Percentiles rank a stretch among this genome's conserved stretches.
These are phyloP conservation scores for Orestias chungarensis DNA, from an alignment of 2,797 vertebrate genomes.

Conservation along the genomic window DNA sequence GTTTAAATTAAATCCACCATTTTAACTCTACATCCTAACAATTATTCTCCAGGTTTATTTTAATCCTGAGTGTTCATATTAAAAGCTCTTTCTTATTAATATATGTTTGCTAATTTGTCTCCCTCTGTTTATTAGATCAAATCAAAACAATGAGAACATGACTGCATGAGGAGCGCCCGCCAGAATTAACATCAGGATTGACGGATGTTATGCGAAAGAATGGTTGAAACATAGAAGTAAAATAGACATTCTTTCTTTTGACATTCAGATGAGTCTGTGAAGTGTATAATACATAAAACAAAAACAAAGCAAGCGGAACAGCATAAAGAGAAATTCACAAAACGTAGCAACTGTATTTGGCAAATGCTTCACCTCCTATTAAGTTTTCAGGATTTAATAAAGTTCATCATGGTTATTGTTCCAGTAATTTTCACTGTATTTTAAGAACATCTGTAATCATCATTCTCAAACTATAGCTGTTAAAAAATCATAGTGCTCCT, in stretches of 20 bases:
- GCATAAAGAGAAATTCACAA: background rate
- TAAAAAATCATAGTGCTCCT: too few relatives aligned
- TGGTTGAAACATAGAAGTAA: too few relatives aligned
- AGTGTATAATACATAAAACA: background rate
- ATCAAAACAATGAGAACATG: slow-evolving; percentile 82
- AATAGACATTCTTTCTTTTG: background rate
- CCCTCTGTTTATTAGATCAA: slow-evolving; percentile 73
- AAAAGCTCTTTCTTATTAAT: background rate
- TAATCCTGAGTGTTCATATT: background rate
- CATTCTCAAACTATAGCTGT: background rate
- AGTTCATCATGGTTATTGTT: background rate
- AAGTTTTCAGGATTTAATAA: background rate
- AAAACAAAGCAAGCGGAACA: background rate
- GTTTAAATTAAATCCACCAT: background rate
- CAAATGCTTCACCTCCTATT: background rate
- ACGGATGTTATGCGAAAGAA: background rate
- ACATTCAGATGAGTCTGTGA: background rate
- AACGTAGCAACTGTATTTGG: background rate
- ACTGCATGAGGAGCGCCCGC: slow-evolving; percentile 43
- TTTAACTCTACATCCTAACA: background rate
- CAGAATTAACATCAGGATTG: slow-evolving; percentile 12
- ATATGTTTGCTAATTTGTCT: background rate
- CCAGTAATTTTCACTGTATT: background rate
- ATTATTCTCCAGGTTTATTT: background rate
- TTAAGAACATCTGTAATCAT: background rate